A percentile compares a stretch with the other conserved stretches of the same genome.
Evolutionary conservation across 2,113 vertebrate species (phyloP).

Genomic region (Raphicerus campestris): DNA sequence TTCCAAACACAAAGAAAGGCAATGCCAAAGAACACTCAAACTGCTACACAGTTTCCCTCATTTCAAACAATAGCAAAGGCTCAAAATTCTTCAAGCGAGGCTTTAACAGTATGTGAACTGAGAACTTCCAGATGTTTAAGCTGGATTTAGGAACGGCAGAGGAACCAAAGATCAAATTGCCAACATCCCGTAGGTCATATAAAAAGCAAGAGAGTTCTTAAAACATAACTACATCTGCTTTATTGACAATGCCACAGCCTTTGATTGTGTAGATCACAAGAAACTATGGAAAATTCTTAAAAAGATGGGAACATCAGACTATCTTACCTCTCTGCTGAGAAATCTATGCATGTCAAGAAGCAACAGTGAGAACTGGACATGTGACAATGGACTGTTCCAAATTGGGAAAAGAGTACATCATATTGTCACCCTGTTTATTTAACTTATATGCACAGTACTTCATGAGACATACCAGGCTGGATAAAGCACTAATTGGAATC

Average conservation of each 20-base stretch:
- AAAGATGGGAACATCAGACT: not conserved
- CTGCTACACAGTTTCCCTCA: not conserved
- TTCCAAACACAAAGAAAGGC: not conserved
- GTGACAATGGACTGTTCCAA: not conserved
- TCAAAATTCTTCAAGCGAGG: not conserved
- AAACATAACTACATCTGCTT: not conserved
- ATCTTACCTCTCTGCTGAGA: not conserved
- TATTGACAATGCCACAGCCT: not conserved
- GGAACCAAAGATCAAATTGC: not conserved
- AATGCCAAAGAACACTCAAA: not conserved
- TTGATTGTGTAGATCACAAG: not conserved
- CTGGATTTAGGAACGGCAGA: not conserved
- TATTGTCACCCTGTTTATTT: not conserved
- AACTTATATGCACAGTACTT: not conserved
- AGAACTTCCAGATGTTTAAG: not conserved
- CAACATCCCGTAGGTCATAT: not conserved
- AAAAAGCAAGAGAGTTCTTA: not conserved
- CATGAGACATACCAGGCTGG: accelerated
- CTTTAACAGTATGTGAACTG: not conserved
- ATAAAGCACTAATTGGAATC: not conserved
- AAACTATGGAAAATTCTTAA: not conserved
- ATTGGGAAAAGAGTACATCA: not conserved
- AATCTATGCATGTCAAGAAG: not conserved
- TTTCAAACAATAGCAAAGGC: not conserved
- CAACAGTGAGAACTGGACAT: not conserved